Base-by-base conservation (phyloP, 2,113 vertebrate genomes). In the Ellobius talpinus region DNA sequence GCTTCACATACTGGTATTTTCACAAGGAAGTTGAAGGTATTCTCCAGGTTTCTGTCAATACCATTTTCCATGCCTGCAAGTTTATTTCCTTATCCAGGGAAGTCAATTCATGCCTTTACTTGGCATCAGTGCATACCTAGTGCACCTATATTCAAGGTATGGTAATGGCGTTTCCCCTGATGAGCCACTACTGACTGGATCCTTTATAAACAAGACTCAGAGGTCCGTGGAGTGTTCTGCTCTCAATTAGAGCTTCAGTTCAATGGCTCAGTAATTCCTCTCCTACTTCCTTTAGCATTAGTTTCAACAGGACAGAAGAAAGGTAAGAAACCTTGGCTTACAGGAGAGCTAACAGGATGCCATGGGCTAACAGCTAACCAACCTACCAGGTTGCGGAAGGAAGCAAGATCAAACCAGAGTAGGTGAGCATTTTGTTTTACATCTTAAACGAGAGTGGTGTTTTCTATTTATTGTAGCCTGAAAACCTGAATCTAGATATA, bases 281-380 rank as follows among this genome's bases (percentile, higher is more conserved):
- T 87, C 77, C 58, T 24, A 87, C 42, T 86, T 73, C 89, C 68
- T 86, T 94, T 55, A 50, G 66, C 76, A 16, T 89, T 91, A 61
- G 76, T 50, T 79, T 87, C 55, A 79, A 45, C 1, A 78, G n/a
- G 7, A 77, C 47, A 93, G 66, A 95, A 70, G 39, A 93, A 73
- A 45, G 50, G 26, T 63, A 94, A 78, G 74, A 74, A 73, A 77
- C 0, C 10, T 85, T 63, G 58, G n/a, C 47, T 21, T 50, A 61
- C 76, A n/a, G 78, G 72, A 76, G 77, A 26, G 26, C 50, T 45
- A 70, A 45, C 0, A 90, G 50, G 50, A 72, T 63, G 45, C 36
- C 8, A 52, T 16, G 3, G 52, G 29, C 8, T 50, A 66, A 13
- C 6, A 47, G 73, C 0, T 39, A 52, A 87, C 72, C 19, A 47